These are phyloP conservation scores for Aphidius colemani DNA, from an alignment of 2,888 invertebrate genomes.

Conservation along the genomic window DNA sequence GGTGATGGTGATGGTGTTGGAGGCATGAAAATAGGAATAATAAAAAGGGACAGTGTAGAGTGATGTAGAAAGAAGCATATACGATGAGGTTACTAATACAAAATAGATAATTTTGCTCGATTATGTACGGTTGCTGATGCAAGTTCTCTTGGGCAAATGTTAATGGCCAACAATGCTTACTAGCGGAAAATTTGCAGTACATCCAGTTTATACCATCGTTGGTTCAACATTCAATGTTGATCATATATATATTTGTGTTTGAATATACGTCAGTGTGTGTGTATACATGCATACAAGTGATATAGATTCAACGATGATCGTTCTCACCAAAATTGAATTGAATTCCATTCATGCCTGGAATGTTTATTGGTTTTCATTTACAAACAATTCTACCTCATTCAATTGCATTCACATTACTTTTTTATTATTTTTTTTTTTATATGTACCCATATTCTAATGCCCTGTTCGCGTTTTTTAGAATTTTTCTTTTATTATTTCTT, in stretches of 20 bases:
- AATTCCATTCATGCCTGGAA: constrained; percentile 22
- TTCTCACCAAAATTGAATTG: constrained; percentile 27
- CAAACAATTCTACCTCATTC: constrained; percentile 14
- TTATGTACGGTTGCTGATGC: constrained; percentile 23
- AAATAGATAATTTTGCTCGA: constrained; percentile 2
- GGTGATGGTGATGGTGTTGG: no score
- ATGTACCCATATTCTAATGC: neutral
- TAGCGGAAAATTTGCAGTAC: constrained; percentile 30
- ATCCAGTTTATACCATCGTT: constrained; percentile 1
- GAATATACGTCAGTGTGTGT: no score
- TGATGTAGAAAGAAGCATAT: no score
- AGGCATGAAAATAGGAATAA: no score
- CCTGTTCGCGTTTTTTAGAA: constrained; percentile 11
- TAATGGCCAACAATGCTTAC: constrained; percentile 29
- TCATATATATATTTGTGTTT: no score
- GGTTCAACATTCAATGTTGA: constrained; percentile 1
- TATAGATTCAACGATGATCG: constrained; percentile 24
- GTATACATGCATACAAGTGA: neutral
- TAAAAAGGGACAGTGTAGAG: no score
- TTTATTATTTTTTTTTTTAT: no score
- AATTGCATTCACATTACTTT: constrained; percentile 14
- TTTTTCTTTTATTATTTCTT: constrained; percentile 1
- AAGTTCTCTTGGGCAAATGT: constrained; percentile 26
- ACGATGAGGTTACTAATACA: no score
- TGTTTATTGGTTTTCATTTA: constrained; percentile 22